phyloP scores from a whole-genome alignment of 2,888 invertebrate genomes.

The Mallateleia sp. region DNA sequence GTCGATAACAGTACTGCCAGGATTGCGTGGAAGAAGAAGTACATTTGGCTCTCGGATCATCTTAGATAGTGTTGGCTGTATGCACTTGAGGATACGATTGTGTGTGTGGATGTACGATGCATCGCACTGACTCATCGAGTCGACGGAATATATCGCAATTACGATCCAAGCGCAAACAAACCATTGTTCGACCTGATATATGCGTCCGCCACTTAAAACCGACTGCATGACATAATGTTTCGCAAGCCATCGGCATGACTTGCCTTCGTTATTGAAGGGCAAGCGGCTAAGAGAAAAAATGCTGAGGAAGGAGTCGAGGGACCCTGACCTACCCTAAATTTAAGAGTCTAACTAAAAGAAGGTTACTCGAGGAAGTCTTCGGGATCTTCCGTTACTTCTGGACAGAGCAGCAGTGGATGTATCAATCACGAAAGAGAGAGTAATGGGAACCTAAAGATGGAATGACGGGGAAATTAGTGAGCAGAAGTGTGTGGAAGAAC shows the following conservation, averaged over 20 bases:
- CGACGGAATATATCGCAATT: slow-evolving; percentile 51
- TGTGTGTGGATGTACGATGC: slow-evolving; percentile 19
- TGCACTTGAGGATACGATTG: no score
- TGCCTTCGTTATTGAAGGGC: not conserved
- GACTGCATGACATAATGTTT: slow-evolving; percentile 11
- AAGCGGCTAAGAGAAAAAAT: not conserved
- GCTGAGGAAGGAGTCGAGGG: not conserved
- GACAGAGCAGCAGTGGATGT: no score
- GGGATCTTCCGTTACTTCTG: no score
- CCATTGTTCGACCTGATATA: slow-evolving; percentile 25
- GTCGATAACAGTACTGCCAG: slow-evolving; percentile 22
- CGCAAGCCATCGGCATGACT: not conserved
- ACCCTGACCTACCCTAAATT: not conserved
- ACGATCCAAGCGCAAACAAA: slow-evolving; percentile 34
- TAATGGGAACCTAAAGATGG: no score
- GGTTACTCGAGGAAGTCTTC: no score
- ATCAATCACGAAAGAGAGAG: no score
- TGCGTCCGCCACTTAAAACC: not conserved
- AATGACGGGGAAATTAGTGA: no score
- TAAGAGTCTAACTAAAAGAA: not conserved
- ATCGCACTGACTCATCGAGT: slow-evolving; percentile 34
- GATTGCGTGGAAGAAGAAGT: slow-evolving; percentile 21
- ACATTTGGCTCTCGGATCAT: slow-evolving; percentile 5
- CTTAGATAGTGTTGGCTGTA: not conserved
- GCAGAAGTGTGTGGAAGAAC: no score